These are phyloP conservation scores for Drosophila mauritiana DNA, from an alignment of 1,140 invertebrate species.

Conservation along the genomic window DNA sequence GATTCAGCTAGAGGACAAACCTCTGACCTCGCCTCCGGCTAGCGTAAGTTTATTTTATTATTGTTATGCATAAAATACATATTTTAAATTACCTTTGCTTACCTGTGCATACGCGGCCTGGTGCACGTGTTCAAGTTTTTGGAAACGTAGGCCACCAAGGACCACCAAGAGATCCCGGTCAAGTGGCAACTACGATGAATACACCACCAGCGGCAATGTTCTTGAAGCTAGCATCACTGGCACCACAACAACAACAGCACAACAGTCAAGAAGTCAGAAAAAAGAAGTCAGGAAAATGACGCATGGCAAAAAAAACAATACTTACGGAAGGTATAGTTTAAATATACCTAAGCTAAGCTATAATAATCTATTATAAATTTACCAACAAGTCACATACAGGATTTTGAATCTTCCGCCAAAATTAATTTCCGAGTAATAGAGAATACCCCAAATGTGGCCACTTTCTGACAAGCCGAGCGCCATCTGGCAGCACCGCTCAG, in stretches of 20 bases:
- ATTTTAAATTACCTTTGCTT: not conserved
- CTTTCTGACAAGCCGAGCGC: not conserved
- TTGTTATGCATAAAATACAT: too few relatives aligned
- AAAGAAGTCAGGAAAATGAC: too few relatives aligned
- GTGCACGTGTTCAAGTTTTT: conserved; percentile 98
- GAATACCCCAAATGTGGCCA: not conserved
- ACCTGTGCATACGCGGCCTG: conserved; percentile 95
- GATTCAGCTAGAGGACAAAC: conserved; percentile 94
- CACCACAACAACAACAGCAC: not conserved
- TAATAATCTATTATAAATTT: too few relatives aligned
- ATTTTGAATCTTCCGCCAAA: not conserved
- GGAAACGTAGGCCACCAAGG: conserved; percentile 93
- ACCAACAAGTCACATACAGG: too few relatives aligned
- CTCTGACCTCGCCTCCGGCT: conserved; percentile 94
- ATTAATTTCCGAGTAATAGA: not conserved
- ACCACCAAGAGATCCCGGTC: conserved; percentile 85
- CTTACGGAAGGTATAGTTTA: too few relatives aligned
- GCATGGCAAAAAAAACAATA: too few relatives aligned
- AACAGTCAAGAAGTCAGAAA: too few relatives aligned
- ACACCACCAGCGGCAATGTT: conserved; percentile 83
- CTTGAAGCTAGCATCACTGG: too few relatives aligned
- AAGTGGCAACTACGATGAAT: conserved; percentile 81
- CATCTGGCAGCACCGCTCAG: not conserved
- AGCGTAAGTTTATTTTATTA: conserved; percentile 91
- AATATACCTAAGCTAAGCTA: too few relatives aligned